Conservation (phyloP, 2,113 vertebrate species). For the Charadrius vociferus region DNA sequence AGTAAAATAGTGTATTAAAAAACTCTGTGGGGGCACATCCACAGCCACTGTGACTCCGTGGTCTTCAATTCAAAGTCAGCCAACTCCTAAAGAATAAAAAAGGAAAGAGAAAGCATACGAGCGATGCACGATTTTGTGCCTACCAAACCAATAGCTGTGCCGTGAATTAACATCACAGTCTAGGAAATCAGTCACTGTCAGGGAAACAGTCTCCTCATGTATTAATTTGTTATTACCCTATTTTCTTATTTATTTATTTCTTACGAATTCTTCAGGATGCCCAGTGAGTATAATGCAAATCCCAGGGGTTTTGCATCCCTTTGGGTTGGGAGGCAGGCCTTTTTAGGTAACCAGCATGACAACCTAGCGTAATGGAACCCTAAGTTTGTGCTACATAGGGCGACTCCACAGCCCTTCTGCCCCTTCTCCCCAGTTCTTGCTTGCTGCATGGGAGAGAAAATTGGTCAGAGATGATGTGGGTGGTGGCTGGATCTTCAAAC, state of each 20-base stretch:
- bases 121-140: neutral
- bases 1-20: neutral
- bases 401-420: neutral
- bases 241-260: neutral
- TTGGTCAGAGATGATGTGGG: neutral
- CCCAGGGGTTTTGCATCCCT: neutral
- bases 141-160: neutral
- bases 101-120: neutral
- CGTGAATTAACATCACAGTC: neutral
- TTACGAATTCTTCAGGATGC: neutral
- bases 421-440: neutral
- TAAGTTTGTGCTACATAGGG: neutral
- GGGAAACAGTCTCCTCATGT: neutral
- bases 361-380: neutral
- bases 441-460: neutral
- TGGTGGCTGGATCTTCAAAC: neutral
- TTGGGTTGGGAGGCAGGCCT: neutral
- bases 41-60: neutral
- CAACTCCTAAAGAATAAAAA: conserved; percentile 10
- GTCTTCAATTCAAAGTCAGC: conserved; percentile 35
- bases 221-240: neutral
- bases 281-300: neutral
- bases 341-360: neutral
- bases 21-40: neutral
- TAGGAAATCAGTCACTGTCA: conserved; percentile 11